These are phyloP conservation scores for Ichneumon xanthorius DNA, from an alignment of 2,888 invertebrate genomes.

Conservation along the genomic window DNA sequence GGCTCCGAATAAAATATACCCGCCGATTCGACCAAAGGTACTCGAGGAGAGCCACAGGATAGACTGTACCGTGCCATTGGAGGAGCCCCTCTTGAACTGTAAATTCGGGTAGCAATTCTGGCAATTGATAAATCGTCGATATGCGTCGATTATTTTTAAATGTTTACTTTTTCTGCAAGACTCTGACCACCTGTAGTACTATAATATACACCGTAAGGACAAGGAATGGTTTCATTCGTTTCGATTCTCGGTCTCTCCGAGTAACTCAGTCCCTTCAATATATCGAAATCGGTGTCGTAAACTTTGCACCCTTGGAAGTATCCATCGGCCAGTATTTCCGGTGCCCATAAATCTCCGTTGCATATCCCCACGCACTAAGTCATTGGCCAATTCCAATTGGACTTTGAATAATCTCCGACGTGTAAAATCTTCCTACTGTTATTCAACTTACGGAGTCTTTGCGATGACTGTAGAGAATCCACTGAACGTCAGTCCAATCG, in stretches of 20 bases:
- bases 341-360: constrained; percentile 61
- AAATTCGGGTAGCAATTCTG: constrained; percentile 4
- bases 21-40: constrained; percentile 66
- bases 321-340: constrained; percentile 67
- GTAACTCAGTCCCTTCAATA: constrained; percentile 51
- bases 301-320: constrained; percentile 69
- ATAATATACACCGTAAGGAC: constrained; percentile 68
- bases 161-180: constrained; percentile 67
- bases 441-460: constrained; percentile 58
- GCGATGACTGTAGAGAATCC: constrained; percentile 71
- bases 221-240: constrained; percentile 58
- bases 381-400: neutral
- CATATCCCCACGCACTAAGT: constrained; percentile 65
- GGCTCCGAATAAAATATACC: constrained; percentile 67
- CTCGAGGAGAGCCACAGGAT: constrained; percentile 67
- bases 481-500: constrained; percentile 69
- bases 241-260: constrained; percentile 58
- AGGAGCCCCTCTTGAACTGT: constrained; percentile 69
- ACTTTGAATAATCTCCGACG: neutral
- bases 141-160: neutral
- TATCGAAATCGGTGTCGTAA: constrained; percentile 66
- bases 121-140: neutral
- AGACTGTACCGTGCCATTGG: constrained; percentile 60
- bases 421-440: neutral
- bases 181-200: constrained; percentile 58